These are phyloP conservation scores for Lutjanus campechanus DNA, from an alignment of 2,797 vertebrate genomes.

Conservation along the genomic window DNA sequence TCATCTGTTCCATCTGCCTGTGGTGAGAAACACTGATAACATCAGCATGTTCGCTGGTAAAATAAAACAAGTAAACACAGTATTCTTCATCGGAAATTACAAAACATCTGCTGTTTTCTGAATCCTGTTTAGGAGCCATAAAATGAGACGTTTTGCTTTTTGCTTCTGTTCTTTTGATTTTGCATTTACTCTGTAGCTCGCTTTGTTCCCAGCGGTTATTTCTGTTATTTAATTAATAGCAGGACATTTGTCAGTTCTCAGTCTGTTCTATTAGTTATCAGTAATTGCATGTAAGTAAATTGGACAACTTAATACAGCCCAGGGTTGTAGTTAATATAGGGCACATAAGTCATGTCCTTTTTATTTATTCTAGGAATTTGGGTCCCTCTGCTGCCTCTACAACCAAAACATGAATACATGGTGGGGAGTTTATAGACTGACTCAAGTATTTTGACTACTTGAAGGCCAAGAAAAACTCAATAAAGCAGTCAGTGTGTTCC, in stretches of 20 bases:
- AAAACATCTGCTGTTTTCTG: background rate
- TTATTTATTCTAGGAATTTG: background rate
- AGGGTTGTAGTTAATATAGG: background rate
- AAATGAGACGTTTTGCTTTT: background rate
- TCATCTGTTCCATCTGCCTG: slow-evolving; percentile 42
- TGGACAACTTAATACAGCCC: too few species aligned
- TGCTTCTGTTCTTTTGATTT: slow-evolving; percentile 1
- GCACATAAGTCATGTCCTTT: background rate
- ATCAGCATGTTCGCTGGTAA: slow-evolving; percentile 38
- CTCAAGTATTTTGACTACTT: background rate
- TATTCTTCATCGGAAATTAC: background rate
- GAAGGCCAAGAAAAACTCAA: background rate
- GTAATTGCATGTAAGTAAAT: too few species aligned
- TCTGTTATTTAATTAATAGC: too few species aligned
- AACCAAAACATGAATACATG: background rate
- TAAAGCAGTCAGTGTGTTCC: background rate
- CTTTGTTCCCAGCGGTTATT: background rate
- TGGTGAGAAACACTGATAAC: slow-evolving; percentile 42
- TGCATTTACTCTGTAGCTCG: background rate
- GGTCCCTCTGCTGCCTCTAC: background rate
- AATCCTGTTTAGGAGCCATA: background rate
- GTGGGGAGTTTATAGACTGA: background rate
- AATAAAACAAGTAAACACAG: slow-evolving; percentile 29
- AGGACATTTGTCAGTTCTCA: too few species aligned
- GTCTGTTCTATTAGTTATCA: too few species aligned